These are phyloP conservation scores for Brachypalpus laphriformis DNA, from an alignment of 2,888 invertebrate species.

Conservation along the genomic window DNA sequence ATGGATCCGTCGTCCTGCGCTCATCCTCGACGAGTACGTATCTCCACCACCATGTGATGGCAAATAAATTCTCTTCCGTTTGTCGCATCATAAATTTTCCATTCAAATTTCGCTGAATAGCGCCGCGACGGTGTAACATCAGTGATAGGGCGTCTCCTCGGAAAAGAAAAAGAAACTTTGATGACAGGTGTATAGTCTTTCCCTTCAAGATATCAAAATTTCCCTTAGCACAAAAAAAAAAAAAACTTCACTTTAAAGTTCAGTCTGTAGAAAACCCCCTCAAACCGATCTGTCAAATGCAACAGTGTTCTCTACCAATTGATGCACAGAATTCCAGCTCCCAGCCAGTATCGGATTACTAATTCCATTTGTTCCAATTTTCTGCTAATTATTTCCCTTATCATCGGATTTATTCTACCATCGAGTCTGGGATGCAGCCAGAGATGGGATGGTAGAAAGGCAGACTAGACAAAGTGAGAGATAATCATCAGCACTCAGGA, in stretches of 20 bases:
- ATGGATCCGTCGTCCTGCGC: slow-evolving; percentile 77
- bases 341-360: slow-evolving; percentile 44
- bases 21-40: slow-evolving; percentile 26
- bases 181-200: slow-evolving; percentile 48
- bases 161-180: slow-evolving; percentile 15
- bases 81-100: slow-evolving; percentile 74
- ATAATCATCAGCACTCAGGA: slow-evolving; percentile 59
- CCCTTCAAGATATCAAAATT: background rate
- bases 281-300: slow-evolving; percentile 24
- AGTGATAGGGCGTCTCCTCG: slow-evolving; percentile 37
- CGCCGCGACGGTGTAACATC: slow-evolving; percentile 56
- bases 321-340: slow-evolving; percentile 13
- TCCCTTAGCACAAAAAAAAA: background rate
- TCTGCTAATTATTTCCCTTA: slow-evolving; percentile 72
- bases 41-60: slow-evolving; percentile 61
- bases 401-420: slow-evolving; percentile 11
- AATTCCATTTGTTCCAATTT: slow-evolving; percentile 64
- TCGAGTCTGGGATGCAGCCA: slow-evolving; percentile 3
- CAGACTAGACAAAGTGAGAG: slow-evolving; percentile 64
- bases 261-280: background rate
- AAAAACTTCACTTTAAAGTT: background rate
- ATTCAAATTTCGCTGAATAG: slow-evolving; percentile 68
- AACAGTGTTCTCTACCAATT: slow-evolving; percentile 23
- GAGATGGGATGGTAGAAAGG: background rate
- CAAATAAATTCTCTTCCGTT: slow-evolving; percentile 72